Evolutionary conservation across 2,797 vertebrate species (phyloP).

Genomic region (Ptychadena robeensis): DNA sequence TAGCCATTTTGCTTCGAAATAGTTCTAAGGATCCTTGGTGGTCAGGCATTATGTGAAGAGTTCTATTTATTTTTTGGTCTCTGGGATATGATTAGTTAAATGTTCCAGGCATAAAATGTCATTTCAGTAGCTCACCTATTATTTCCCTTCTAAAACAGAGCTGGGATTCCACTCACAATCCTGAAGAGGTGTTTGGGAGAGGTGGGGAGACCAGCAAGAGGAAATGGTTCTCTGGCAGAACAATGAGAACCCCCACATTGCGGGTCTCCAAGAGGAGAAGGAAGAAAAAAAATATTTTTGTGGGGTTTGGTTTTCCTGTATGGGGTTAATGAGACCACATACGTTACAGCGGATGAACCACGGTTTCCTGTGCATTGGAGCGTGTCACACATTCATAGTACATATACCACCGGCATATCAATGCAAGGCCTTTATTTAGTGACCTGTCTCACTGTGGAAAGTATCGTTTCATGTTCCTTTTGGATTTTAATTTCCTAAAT

Average conservation of each 20-base stretch:
- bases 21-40: background rate
- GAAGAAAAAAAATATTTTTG: slow-evolving; percentile 26
- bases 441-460: background rate
- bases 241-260: slow-evolving; percentile 55
- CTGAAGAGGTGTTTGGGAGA: slow-evolving; percentile 51
- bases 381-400: background rate
- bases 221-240: slow-evolving; percentile 55
- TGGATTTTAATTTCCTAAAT: background rate
- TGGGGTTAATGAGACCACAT: slow-evolving; percentile 49
- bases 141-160: slow-evolving; percentile 36
- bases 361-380: slow-evolving; percentile 40
- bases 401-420: background rate
- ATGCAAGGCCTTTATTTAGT: slow-evolving; percentile 20
- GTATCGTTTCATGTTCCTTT: background rate
- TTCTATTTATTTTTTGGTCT: background rate
- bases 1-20: too few species aligned
- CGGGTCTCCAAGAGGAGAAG: background rate
- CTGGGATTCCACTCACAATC: slow-evolving; percentile 27
- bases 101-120: background rate
- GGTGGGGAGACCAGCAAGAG: slow-evolving; percentile 37
- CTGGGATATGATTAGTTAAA: background rate
- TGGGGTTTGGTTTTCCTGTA: slow-evolving; percentile 43
- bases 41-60: background rate
- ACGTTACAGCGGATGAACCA: slow-evolving; percentile 29
- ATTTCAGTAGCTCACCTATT: slow-evolving; percentile 24